Percentiles rank a stretch among this genome's conserved stretches.
Evolutionary conservation across 2,113 vertebrate species (phyloP).

Genomic region (Perca schrenkii): DNA sequence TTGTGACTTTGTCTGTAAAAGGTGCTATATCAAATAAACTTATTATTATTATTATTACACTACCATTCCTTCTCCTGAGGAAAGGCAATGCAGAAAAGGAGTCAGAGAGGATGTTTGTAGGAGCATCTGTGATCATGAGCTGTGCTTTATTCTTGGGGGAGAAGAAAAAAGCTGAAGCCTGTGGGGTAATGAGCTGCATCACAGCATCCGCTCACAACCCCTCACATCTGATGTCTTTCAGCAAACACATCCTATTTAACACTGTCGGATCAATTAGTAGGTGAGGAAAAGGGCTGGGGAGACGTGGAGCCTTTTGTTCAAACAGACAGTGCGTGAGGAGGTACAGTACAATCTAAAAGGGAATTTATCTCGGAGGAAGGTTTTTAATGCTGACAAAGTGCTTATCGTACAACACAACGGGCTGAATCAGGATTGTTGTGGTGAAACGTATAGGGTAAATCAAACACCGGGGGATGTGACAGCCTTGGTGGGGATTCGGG

Average conservation of each 20-base stretch:
- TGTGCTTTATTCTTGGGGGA: constrained; percentile 45
- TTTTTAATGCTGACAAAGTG: constrained; percentile 36
- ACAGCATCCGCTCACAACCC: constrained; percentile 60
- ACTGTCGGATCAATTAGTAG: constrained; percentile 69
- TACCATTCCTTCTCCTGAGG: not conserved
- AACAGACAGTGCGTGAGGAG: constrained; percentile 19
- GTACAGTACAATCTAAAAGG: constrained; percentile 21
- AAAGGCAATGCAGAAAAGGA: constrained; percentile 34
- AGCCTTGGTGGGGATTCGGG: constrained; percentile 35
- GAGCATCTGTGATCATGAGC: constrained; percentile 67
- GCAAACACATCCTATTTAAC: constrained; percentile 62
- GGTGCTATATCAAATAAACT: too few species aligned
- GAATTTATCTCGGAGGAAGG: constrained; percentile 39
- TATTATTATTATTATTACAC: too few species aligned
- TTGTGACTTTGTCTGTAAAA: too few species aligned
- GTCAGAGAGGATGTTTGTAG: constrained; percentile 57
- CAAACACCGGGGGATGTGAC: constrained; percentile 59
- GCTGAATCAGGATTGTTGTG: constrained; percentile 37
- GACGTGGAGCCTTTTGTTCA: constrained; percentile 52
- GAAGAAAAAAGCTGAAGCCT: constrained; percentile 41
- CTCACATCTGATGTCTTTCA: constrained; percentile 56
- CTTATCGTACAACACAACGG: constrained; percentile 32
- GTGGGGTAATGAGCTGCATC: constrained; percentile 75
- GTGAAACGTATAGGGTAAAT: constrained; percentile 39
- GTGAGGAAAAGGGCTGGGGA: constrained; percentile 61